phyloP scores from a whole-genome alignment of 2,888 invertebrate species.

The Branchipolynoe longqiensis region DNA sequence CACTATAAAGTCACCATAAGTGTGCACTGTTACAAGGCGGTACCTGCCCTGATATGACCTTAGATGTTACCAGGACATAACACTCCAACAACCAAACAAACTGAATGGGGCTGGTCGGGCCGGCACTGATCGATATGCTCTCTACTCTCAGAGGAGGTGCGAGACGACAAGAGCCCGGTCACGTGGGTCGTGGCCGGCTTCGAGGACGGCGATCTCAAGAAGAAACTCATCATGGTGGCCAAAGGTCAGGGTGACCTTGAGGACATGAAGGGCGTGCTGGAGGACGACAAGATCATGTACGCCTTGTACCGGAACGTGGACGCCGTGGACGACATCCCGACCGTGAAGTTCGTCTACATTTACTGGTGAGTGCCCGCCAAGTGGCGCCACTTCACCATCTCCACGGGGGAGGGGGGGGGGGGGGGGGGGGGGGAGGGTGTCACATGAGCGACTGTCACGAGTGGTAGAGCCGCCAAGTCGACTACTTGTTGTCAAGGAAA shows the following conservation, averaged over 20 bases:
- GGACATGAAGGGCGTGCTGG: slow-evolving; percentile 71
- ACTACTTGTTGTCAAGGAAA: no score
- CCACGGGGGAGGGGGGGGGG: not conserved
- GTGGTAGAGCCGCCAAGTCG: no score
- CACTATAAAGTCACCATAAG: no score
- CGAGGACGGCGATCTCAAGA: slow-evolving; percentile 71
- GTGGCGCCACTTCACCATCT: not conserved
- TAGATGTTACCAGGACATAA: no score
- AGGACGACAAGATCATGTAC: slow-evolving; percentile 76
- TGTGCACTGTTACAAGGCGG: no score
- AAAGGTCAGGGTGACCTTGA: slow-evolving; percentile 74
- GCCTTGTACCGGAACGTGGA: slow-evolving; percentile 77
- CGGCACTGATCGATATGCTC: no score
- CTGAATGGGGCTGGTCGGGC: no score
- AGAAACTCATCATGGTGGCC: slow-evolving; percentile 70
- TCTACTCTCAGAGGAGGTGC: slow-evolving; percentile 71
- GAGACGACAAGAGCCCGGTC: slow-evolving; percentile 70
- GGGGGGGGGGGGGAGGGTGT: not conserved
- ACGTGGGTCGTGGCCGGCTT: slow-evolving; percentile 75
- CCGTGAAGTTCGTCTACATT: slow-evolving; percentile 80
- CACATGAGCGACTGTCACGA: no score
- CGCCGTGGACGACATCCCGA: slow-evolving; percentile 76
- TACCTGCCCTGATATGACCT: no score
- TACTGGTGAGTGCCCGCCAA: slow-evolving; percentile 75
- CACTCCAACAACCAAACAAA: no score